These are phyloP conservation scores for Cromileptes altivelis DNA, from an alignment of 2,113 vertebrate genomes.

Conservation along the genomic window DNA sequence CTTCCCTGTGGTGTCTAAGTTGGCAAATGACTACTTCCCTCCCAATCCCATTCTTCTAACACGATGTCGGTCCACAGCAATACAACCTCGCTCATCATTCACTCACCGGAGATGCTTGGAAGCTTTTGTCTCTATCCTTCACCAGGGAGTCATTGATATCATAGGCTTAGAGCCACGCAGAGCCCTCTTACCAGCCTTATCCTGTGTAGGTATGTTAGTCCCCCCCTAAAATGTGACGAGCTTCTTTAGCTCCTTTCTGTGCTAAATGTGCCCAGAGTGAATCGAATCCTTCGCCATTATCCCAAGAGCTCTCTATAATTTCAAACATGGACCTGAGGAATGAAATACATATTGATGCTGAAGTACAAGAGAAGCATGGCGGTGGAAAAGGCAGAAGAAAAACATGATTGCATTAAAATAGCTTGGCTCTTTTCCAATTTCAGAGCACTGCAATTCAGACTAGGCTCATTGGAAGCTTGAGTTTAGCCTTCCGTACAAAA, in stretches of 20 bases:
- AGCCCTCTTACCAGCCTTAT: slow-evolving; percentile 20
- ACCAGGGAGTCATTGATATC: slow-evolving; percentile 47
- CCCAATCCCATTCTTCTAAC: slow-evolving; percentile 64
- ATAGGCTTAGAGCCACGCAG: slow-evolving; percentile 20
- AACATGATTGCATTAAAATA: slow-evolving; percentile 42
- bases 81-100: slow-evolving; percentile 62
- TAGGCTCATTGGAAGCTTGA: neutral
- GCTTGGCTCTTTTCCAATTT: slow-evolving; percentile 32
- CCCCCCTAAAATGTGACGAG: slow-evolving; percentile 31
- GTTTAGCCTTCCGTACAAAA: slow-evolving; percentile 24
- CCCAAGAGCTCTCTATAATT: slow-evolving; percentile 42
- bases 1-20: slow-evolving; percentile 72
- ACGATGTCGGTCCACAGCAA: slow-evolving; percentile 50
- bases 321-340: slow-evolving; percentile 42
- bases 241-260: slow-evolving; percentile 21
- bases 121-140: slow-evolving; percentile 70
- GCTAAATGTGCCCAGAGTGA: slow-evolving; percentile 43
- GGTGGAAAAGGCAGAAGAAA: slow-evolving; percentile 9
- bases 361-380: slow-evolving; percentile 29
- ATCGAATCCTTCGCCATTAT: slow-evolving; percentile 31
- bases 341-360: slow-evolving; percentile 40
- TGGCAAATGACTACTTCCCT: slow-evolving; percentile 75
- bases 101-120: slow-evolving; percentile 60
- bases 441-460: neutral
- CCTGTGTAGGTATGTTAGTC: slow-evolving; percentile 17